phyloP scores from a whole-genome alignment of 1,140 invertebrate genomes.

The Papilio aristodemus region DNA sequence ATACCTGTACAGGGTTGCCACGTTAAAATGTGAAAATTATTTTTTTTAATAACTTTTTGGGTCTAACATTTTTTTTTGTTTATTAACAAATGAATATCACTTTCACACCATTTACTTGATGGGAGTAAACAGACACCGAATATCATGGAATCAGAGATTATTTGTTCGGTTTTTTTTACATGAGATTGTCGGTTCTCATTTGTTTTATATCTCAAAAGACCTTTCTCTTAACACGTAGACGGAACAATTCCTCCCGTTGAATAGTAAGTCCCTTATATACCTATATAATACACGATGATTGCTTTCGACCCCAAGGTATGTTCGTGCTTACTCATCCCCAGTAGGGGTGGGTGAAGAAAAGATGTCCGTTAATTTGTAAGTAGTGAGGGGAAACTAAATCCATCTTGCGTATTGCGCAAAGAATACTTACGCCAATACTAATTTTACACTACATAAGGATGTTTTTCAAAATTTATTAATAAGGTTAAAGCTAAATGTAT shows the following conservation, averaged over 20 bases:
- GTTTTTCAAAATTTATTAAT: not conserved
- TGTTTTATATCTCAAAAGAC: not conserved
- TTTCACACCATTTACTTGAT: too few species aligned
- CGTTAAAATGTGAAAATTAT: not conserved
- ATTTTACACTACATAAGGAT: not conserved
- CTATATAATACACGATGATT: conserved; percentile 7
- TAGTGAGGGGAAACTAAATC: conserved; percentile 8
- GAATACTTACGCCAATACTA: not conserved
- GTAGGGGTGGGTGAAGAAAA: conserved; percentile 13
- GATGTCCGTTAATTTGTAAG: conserved; percentile 20
- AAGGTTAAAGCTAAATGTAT: too few species aligned
- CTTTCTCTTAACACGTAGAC: not conserved
- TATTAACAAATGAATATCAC: too few species aligned
- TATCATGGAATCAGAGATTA: too few species aligned
- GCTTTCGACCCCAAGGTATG: conserved; percentile 16
- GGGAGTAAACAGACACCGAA: too few species aligned
- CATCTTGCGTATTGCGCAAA: not conserved
- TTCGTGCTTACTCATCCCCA: conserved; percentile 1
- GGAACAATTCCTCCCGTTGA: not conserved
- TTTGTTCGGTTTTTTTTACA: too few species aligned
- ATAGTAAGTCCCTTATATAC: not conserved
- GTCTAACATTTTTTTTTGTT: too few species aligned
- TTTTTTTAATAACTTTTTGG: not conserved
- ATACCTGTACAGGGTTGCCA: not conserved
- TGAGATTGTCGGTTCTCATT: not conserved